Percentiles rank a stretch among this genome's conserved stretches.
Evolutionary conservation across 2,888 invertebrate genomes (phyloP).

Genomic region (Toxonevra muliebris): DNA sequence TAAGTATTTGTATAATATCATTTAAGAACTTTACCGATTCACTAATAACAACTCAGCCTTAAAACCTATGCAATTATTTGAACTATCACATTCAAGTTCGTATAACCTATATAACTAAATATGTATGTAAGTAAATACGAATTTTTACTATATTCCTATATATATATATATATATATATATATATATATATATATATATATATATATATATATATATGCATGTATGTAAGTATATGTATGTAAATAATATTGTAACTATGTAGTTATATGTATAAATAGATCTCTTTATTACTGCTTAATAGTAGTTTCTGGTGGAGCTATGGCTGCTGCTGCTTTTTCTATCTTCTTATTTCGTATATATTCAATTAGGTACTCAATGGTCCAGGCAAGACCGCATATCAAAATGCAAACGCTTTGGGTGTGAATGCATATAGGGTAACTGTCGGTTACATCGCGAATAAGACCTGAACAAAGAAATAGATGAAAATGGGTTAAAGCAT

Average conservation of each 20-base stretch:
- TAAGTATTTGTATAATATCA: no score
- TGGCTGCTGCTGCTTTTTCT: neutral
- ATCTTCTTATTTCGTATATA: slow-evolving; percentile 48
- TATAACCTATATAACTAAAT: slow-evolving; percentile 17
- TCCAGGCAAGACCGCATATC: slow-evolving; percentile 76
- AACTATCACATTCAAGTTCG: slow-evolving; percentile 30
- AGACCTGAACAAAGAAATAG: slow-evolving; percentile 70
- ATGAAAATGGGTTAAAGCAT: neutral
- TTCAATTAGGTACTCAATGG: slow-evolving; percentile 68
- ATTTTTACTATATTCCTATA: no score
- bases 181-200: slow-evolving; percentile 4
- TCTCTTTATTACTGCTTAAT: slow-evolving; percentile 41
- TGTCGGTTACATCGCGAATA: slow-evolving; percentile 74
- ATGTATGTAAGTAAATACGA: neutral
- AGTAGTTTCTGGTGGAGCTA: slow-evolving; percentile 37
- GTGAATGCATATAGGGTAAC: slow-evolving; percentile 76
- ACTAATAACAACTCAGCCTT: slow-evolving; percentile 9
- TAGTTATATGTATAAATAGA: slow-evolving; percentile 3
- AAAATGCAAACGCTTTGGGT: slow-evolving; percentile 76
- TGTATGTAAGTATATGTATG: slow-evolving; percentile 18
- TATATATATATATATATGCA: slow-evolving; percentile 16
- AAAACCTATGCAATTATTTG: slow-evolving; percentile 25
- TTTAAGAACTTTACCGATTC: neutral
- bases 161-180: no score
- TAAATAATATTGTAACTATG: slow-evolving; percentile 7